A percentile compares a stretch with the other conserved stretches of the same genome.
These are phyloP conservation scores for Dioctria rufipes DNA, from an alignment of 2,888 invertebrate genomes.

Conservation along the genomic window DNA sequence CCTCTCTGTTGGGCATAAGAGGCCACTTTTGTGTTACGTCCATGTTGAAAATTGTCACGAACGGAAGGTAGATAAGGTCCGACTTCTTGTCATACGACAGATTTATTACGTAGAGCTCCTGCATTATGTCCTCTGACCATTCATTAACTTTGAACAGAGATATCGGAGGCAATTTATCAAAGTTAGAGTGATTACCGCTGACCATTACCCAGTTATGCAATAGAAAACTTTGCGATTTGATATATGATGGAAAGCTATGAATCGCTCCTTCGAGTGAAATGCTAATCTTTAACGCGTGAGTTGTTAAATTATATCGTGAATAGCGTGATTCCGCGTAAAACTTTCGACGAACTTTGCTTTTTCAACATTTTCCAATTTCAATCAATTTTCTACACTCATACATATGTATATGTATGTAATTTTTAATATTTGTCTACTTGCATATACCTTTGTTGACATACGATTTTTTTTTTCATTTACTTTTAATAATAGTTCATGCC, in stretches of 20 bases:
- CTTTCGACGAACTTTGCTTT: neutral
- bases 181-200: constrained; percentile 59
- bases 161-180: constrained; percentile 60
- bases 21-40: constrained; percentile 50
- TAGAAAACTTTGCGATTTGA: constrained; percentile 57
- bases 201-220: constrained; percentile 58
- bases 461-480: too few relatives aligned
- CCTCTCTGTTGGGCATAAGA: constrained; percentile 23
- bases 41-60: constrained; percentile 71
- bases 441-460: too few relatives aligned
- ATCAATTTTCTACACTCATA: neutral
- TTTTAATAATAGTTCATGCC: too few relatives aligned
- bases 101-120: constrained; percentile 58
- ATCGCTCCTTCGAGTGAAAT: constrained; percentile 44
- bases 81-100: constrained; percentile 70
- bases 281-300: constrained; percentile 51
- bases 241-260: constrained; percentile 55
- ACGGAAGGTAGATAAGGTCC: constrained; percentile 72
- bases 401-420: too few relatives aligned
- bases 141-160: constrained; percentile 57
- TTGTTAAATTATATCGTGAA: constrained; percentile 32
- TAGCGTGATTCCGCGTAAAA: constrained; percentile 32
- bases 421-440: too few relatives aligned
- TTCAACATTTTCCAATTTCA: neutral
- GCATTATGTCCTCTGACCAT: constrained; percentile 56